Evolutionary conservation across 2,888 invertebrate species (phyloP), one percentile per base, ranked within the genome.

Genomic region (Acronicta aceris): DNA sequence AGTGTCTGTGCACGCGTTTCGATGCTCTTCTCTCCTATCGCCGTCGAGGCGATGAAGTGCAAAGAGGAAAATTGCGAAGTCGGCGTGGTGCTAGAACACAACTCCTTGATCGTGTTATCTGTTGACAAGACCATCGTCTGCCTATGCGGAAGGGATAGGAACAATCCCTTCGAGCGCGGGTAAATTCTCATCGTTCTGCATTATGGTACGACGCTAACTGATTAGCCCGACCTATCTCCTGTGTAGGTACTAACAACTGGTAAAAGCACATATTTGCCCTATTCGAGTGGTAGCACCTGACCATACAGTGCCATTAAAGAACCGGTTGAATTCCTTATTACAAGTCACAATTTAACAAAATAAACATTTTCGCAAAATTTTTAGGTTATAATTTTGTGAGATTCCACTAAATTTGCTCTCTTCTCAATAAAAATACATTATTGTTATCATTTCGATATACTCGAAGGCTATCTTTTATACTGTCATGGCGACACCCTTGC

Each of bases 41-140:
- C 93, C 92, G 89, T 88, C 69, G 92, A 92, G 91, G 94, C 94
- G 94, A 95, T 95, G 95, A 95, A 95, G 95, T 95, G 95, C 89
- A 94, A 94, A 91, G 95, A 93, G 92, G 94, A 93, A 89, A 95
- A 95, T 86, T 95, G 95, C 84, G 95, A 95, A 87, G 94, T 95
- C 71, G 95, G 94, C 84, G 94, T 95, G 87, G 89, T 95, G 79
- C 90, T 94, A 81, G 95, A 94, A 82, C 93, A 90, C 88, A 94
- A 94, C 86, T 94, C 95, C 61, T 81, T 95, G 87, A 95, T 95
- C 79, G 94, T 95, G 81, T 88, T 95, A 68, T 92, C 95, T 27
- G 89, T 93, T 76, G 89, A 95, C 89, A 95, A 95, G 88, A 94
- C 95, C 79, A 95, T 95, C 84, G 90, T 95, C 86, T 95, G 95